Evolutionary conservation across 2,113 vertebrate genomes (phyloP), one percentile per base, ranked within the genome.

Genomic region (Lipophrys pholis): DNA sequence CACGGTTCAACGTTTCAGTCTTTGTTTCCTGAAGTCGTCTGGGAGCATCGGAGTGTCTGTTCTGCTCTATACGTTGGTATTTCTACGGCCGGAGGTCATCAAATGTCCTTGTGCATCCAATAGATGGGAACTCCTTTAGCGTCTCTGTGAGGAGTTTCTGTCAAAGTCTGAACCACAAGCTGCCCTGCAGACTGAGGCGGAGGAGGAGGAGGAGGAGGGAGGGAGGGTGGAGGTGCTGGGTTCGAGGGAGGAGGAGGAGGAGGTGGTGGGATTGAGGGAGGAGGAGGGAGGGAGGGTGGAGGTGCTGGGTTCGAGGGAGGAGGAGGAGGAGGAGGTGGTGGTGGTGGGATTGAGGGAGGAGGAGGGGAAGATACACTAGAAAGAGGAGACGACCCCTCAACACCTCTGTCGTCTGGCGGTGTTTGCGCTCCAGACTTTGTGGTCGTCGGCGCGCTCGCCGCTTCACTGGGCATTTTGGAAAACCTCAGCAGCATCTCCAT

Each of bases 71-170:
- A n/a, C n/a, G n/a, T 30, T 30, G 21, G 21, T 30, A 2, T 30
- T 30, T 30, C 21, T 30, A 30, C 4, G 4, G 21, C 21, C 21
- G 2, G 21, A 4, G 21, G 21, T 30, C 21, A 30, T 93, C 83
- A 96, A 76, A 99, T 94, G 78, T 96, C 87, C 83, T 99, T 99
- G 83, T 96, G 95, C 98, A 99, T 99, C 97, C 97, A 99, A 76
- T 95, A 99, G 90, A 99, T 91, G 60, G 96, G 92, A 43, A 86
- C 73, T 58, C 98, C 96, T 87, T 88, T 96, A 72, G 91, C 82
- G 9, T 99, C 96, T 1, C 89, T 92, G 89, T 97, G 93, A 0
- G 93, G 93, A 0, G 95, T 96, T 53, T 96, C 87, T 46, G 91
- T 90, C 17, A 93, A 76, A 73, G 76, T 93, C 81, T 94, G 93